Evolutionary conservation across 2,113 vertebrate species (phyloP).

Genomic region (Alethe diademata): DNA sequence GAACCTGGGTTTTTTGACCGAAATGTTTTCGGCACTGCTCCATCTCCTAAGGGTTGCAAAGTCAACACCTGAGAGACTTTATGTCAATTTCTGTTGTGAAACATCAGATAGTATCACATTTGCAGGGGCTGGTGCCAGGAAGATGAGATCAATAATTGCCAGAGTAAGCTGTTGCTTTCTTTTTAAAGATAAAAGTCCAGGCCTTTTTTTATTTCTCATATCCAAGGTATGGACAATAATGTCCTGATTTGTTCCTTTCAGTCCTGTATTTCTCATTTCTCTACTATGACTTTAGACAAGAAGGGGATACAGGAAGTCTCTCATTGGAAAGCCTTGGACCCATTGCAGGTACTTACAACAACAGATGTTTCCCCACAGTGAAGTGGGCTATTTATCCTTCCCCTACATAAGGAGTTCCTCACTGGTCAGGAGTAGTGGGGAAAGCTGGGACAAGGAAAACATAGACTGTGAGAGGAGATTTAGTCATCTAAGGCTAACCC

Average conservation of each 20-base stretch:
- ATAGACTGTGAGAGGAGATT: not conserved
- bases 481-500: not conserved
- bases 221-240: not conserved
- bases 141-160: not conserved
- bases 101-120: not conserved
- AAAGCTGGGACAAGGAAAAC: not conserved
- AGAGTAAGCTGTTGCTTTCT: not conserved
- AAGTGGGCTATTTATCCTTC: not conserved
- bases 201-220: not conserved
- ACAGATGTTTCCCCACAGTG: not conserved
- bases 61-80: rapidly evolving
- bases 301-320: not conserved
- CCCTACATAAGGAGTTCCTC: not conserved
- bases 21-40: not conserved
- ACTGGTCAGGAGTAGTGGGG: not conserved
- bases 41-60: not conserved
- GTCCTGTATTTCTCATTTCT: not conserved
- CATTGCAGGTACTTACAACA: not conserved
- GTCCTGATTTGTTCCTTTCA: not conserved
- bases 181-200: not conserved
- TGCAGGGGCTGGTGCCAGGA: not conserved
- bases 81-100: not conserved
- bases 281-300: not conserved
- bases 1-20: not conserved
- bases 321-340: not conserved